Evolutionary conservation across 2,888 invertebrate genomes (phyloP).

Genomic region (Lepidocyrtoides sp.): DNA sequence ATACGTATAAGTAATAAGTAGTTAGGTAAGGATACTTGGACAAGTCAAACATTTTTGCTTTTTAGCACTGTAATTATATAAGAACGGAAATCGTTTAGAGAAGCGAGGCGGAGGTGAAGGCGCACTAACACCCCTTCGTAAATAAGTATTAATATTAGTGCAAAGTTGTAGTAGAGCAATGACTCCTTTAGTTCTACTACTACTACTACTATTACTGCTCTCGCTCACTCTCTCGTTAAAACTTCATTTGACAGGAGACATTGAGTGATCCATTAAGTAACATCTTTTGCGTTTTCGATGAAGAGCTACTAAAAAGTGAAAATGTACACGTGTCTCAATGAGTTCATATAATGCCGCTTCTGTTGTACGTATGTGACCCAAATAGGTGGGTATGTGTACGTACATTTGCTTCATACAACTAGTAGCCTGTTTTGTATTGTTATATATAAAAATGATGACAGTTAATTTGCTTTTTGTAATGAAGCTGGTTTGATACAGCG

Average conservation of each 20-base stretch:
- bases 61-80: slow-evolving; percentile 50
- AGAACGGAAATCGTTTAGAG: slow-evolving; percentile 56
- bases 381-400: background rate
- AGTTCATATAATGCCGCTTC: background rate
- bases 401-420: background rate
- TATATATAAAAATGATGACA: background rate
- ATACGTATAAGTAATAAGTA: background rate
- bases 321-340: slow-evolving; percentile 51
- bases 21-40: no score
- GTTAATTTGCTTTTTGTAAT: background rate
- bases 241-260: slow-evolving; percentile 70
- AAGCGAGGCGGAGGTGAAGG: slow-evolving; percentile 19
- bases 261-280: slow-evolving; percentile 61
- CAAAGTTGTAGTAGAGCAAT: slow-evolving; percentile 20
- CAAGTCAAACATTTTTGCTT: slow-evolving; percentile 39
- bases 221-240: slow-evolving; percentile 46
- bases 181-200: slow-evolving; percentile 54
- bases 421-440: no score
- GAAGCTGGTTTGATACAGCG: no score
- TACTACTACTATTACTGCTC: no score
- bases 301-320: slow-evolving; percentile 20
- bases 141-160: slow-evolving; percentile 35
- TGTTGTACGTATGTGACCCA: slow-evolving; percentile 11
- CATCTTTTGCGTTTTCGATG: slow-evolving; percentile 24
- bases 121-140: slow-evolving; percentile 6